Conservation (phyloP, 53 echinoderm and acorn worm genomes). For the Stichopus horrens region DNA sequence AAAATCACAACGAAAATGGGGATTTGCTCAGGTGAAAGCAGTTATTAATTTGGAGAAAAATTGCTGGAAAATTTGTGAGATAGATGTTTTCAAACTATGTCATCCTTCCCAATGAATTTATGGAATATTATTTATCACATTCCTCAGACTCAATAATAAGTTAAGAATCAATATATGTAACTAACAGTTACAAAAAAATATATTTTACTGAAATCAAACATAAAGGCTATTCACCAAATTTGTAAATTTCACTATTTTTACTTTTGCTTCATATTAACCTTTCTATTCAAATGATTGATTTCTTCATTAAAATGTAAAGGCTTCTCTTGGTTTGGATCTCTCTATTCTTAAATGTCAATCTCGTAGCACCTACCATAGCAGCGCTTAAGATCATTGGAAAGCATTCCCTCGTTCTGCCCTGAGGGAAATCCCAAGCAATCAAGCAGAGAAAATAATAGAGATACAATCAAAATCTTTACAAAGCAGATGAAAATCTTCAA, state of each 20-base stretch:
- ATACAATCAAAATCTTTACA: constrained; percentile 26
- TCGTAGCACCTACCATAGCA: neutral
- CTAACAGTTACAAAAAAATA: too few relatives aligned
- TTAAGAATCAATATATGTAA: too few relatives aligned
- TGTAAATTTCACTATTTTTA: neutral
- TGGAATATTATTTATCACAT: too few relatives aligned
- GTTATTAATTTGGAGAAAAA: too few relatives aligned
- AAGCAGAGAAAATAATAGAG: neutral
- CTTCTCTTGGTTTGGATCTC: neutral
- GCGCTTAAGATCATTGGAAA: neutral
- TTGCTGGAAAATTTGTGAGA: too few relatives aligned
- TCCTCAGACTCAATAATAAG: too few relatives aligned
- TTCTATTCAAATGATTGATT: neutral
- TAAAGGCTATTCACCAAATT: neutral
- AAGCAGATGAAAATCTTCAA: neutral
- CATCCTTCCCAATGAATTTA: too few relatives aligned
- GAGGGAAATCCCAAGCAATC: neutral
- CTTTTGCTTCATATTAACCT: neutral
- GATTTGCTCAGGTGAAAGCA: too few relatives aligned
- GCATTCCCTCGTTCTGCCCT: neutral
- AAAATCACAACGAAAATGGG: too few relatives aligned
- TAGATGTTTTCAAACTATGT: too few relatives aligned
- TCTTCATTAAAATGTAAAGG: neutral
- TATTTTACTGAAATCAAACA: too few relatives aligned
- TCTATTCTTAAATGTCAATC: constrained; percentile 29